phyloP scores from a whole-genome alignment of 2,797 vertebrate species.

The Hemitrygon akajei region DNA sequence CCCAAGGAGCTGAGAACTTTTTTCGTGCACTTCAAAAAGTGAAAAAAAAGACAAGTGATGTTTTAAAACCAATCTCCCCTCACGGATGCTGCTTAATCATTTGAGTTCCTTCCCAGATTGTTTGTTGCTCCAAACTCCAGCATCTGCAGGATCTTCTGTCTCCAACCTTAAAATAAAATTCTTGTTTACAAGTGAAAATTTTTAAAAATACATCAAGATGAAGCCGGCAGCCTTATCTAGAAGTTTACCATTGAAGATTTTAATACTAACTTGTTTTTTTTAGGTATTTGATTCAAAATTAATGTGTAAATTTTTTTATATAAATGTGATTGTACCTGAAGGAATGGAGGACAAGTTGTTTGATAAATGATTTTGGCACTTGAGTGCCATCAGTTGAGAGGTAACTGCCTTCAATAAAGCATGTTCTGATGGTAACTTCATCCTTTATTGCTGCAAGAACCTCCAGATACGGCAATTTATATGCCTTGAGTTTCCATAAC shows the following conservation, averaged over 20 bases:
- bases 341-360: too few relatives aligned
- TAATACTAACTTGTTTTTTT: not conserved
- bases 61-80: too few relatives aligned
- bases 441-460: too few relatives aligned
- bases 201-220: not conserved
- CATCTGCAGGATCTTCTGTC: not conserved
- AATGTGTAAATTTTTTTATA: too few relatives aligned
- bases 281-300: not conserved
- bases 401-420: too few relatives aligned
- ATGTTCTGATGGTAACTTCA: too few relatives aligned
- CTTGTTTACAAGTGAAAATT: not conserved
- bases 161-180: not conserved
- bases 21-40: slow-evolving; percentile 66
- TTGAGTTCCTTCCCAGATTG: too few relatives aligned
- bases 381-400: too few relatives aligned
- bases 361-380: too few relatives aligned
- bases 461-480: not conserved
- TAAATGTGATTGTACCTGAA: too few relatives aligned
- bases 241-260: not conserved
- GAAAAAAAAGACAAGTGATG: not conserved
- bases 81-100: too few relatives aligned
- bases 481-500: not conserved
- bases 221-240: not conserved
- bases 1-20: slow-evolving; percentile 83
- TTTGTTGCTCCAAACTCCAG: too few relatives aligned